Conservation (phyloP, 2,113 vertebrate genomes). For the Carlito syrichta region DNA sequence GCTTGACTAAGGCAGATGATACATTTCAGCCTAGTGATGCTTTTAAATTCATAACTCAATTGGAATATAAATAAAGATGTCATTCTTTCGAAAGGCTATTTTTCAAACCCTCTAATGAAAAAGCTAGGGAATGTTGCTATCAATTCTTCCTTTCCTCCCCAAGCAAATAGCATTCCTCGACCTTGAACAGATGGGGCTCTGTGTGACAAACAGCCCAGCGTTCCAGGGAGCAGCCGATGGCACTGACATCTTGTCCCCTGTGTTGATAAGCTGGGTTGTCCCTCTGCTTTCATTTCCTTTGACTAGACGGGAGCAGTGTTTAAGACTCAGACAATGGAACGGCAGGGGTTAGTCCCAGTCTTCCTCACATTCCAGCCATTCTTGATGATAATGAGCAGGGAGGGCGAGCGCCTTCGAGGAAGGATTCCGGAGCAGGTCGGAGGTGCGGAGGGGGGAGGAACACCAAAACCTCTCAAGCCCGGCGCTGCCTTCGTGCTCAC, state of each 20-base stretch:
- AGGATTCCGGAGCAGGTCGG: not conserved
- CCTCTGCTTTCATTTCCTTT: constrained; percentile 28
- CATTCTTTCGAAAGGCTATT: constrained; percentile 64
- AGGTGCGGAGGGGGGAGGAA: not conserved
- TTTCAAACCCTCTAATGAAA: constrained; percentile 54
- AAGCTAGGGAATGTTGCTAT: constrained; percentile 49
- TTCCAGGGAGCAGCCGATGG: not conserved
- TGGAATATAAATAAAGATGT: constrained; percentile 63
- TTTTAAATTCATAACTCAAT: constrained; percentile 49
- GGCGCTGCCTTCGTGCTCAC: constrained; percentile 8
- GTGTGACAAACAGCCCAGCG: constrained; percentile 41
- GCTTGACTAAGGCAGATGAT: not conserved
- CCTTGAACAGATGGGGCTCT: constrained; percentile 54
- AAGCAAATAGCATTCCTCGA: constrained; percentile 27
- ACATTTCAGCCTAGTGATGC: not conserved
- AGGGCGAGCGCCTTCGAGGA: constrained; percentile 30
- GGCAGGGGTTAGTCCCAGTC: constrained; percentile 52
- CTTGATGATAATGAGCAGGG: constrained; percentile 58
- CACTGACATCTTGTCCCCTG: constrained; percentile 27
- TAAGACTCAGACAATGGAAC: constrained; percentile 39
- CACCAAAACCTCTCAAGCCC: constrained; percentile 18
- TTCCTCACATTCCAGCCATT: constrained; percentile 75
- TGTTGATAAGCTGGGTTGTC: not conserved
- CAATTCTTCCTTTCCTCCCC: constrained; percentile 53
- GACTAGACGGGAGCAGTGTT: not conserved